A percentile compares a stretch with the other conserved stretches of the same genome.
Conservation (phyloP, 2,797 vertebrate genomes). For the Coregonus suidteri region DNA sequence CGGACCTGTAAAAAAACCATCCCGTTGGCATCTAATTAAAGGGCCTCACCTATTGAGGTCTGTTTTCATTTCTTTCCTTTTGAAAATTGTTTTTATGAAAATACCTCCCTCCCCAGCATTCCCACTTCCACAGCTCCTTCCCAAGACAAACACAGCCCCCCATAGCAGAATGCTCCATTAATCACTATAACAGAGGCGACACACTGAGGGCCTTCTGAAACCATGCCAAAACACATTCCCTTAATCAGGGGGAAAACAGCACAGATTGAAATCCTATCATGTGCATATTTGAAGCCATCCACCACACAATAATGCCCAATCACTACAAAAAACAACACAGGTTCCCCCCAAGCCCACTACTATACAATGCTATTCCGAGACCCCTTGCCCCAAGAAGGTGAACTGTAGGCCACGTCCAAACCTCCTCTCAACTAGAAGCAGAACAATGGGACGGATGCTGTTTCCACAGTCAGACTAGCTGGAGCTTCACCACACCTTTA, state of each 20-base stretch:
- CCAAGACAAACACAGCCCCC: constrained; percentile 54
- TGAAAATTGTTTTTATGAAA: constrained; percentile 48
- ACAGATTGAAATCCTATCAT: constrained; percentile 59
- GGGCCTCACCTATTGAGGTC: constrained; percentile 18
- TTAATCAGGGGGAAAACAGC: constrained; percentile 36
- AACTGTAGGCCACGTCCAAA: constrained; percentile 48
- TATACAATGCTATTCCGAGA: constrained; percentile 58
- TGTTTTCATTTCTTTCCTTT: constrained; percentile 49
- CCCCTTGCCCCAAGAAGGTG: constrained; percentile 54
- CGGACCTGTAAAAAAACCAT: constrained; percentile 30
- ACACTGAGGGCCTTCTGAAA: constrained; percentile 35
- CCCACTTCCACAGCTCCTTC: constrained; percentile 48
- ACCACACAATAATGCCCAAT: constrained; percentile 35
- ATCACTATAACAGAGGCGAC: constrained; percentile 48
- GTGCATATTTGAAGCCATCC: constrained; percentile 15
- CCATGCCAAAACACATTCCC: constrained; percentile 42
- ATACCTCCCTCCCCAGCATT: constrained; percentile 18
- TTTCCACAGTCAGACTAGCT: constrained; percentile 32
- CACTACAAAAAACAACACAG: constrained; percentile 13
- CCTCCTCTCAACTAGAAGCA: constrained; percentile 67
- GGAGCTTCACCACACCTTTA: constrained; percentile 43
- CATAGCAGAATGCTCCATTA: constrained; percentile 50
- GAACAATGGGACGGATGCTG: constrained; percentile 72
- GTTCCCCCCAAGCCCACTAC: constrained; percentile 3
- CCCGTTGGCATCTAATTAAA: constrained; percentile 44